Percentiles rank a stretch among this genome's conserved stretches.
phyloP scores from a whole-genome alignment of 2,113 vertebrate species.

The Campylorhamphus procurvoides region DNA sequence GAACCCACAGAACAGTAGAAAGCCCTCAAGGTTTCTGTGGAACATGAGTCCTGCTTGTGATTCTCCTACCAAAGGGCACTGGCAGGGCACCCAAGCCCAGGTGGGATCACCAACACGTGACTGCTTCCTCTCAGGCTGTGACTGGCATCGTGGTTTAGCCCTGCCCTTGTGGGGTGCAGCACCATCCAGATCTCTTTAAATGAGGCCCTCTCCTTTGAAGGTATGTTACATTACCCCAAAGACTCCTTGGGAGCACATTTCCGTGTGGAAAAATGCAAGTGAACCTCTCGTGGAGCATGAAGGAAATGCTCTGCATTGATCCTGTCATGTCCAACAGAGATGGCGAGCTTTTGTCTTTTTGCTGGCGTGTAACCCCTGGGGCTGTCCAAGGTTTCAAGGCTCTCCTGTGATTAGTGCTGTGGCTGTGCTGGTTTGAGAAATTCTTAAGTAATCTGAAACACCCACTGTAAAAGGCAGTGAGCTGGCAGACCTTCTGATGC shows the following conservation, averaged over 20 bases:
- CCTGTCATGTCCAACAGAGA: not conserved
- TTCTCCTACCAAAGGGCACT: not conserved
- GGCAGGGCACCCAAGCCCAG: not conserved
- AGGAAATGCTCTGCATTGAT: not conserved
- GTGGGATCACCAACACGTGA: accelerated
- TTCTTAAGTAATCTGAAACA: not conserved
- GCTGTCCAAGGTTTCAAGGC: not conserved
- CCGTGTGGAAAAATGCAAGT: not conserved
- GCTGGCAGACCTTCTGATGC: not conserved
- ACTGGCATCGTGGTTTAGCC: accelerated
- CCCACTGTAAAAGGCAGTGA: not conserved
- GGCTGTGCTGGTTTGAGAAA: not conserved
- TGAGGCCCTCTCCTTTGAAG: not conserved
- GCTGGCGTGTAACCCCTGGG: not conserved
- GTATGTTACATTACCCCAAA: not conserved
- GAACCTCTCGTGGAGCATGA: accelerated
- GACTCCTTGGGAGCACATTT: not conserved
- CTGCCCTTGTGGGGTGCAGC: accelerated
- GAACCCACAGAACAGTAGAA: not conserved
- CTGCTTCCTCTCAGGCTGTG: not conserved
- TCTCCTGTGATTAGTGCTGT: not conserved
- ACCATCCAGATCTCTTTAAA: not conserved
- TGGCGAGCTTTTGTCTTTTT: not conserved
- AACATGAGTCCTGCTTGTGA: not conserved
- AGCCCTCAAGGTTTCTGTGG: not conserved